These are phyloP conservation scores for Tetramorium parvispinum DNA, from an alignment of 1,140 invertebrate genomes.

Conservation along the genomic window DNA sequence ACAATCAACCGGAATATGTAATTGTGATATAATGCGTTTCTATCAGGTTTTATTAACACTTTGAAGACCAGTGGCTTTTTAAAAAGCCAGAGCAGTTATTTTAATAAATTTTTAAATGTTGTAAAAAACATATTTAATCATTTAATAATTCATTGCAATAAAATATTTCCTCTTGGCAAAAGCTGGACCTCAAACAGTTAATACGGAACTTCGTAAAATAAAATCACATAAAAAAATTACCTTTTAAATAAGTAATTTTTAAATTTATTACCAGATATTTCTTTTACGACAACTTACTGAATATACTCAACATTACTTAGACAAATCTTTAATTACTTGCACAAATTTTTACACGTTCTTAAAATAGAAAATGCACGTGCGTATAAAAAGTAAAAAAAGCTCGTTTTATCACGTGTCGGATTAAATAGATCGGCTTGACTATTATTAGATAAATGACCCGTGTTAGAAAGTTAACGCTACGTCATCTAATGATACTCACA, in stretches of 20 bases:
- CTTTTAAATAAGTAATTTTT: too few relatives aligned
- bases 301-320: background rate
- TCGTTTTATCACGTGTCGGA: conserved; percentile 37
- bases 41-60: background rate
- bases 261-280: background rate
- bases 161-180: too few relatives aligned
- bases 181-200: too few relatives aligned
- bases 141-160: too few relatives aligned
- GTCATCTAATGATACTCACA: conserved; percentile 68
- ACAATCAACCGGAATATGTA: background rate
- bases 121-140: too few relatives aligned
- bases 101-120: too few relatives aligned
- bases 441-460: conserved; percentile 72
- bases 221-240: background rate
- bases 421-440: conserved; percentile 43
- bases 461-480: conserved; percentile 70
- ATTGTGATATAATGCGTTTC: background rate
- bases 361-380: background rate
- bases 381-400: background rate
- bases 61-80: too few relatives aligned
- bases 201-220: background rate
- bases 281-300: background rate
- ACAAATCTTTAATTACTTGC: background rate
- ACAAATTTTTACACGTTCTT: background rate
- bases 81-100: too few relatives aligned